Base-by-base conservation (phyloP, 2,888 invertebrate species). In the Saturnia japonica region DNA sequence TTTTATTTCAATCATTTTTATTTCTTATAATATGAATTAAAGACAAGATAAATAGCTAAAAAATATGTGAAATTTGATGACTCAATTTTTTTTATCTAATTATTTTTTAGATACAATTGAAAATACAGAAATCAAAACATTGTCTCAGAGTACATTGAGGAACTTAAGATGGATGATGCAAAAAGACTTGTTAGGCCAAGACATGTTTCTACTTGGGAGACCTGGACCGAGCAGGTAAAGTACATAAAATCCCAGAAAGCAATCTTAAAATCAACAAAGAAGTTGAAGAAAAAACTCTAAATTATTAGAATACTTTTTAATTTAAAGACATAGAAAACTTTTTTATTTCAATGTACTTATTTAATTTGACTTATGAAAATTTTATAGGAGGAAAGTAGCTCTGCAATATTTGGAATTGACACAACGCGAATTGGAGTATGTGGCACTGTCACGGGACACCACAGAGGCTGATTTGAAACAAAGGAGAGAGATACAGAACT, bases 401-500 rank as follows among this genome's bases (percentile, higher is more conserved):
- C 95, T 99, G 90, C 97, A 98, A 83, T 97, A 97, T 90, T 94
- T 98, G 80, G 98, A 99, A 88, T 85, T 99, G 70, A 98, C 98
- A 0, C 96, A 97, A 77, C 95, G 97, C 70, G 99, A 99, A 93
- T 93, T 97, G 69, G 99, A 99, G 87, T 99, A 99, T 91, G 96
- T 99, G 40, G 96, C 99, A 0, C 92, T 99, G 25, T 99, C 99
- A 42, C 94, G 99, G 76, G 99, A 99, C 85, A 99, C 99, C 0
- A 99, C 99, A 0, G 99, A 99, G 89, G 97, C 98, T 7, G 99
- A 99, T 89, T 95, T 99, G 42, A 99, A 99, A 86, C 99, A 99
- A 87, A 94, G 99, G 69, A 95, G 99, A 77, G 99, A 99, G 91
- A 99, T 99, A 71, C 95, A 96, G 74, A 94, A 95, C 71, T 98